Percentiles rank a stretch among this genome's conserved stretches.
Evolutionary conservation across 92 coral and sea anemone genomes (phyloP).

Genomic region (Umimayanthus chanpuru): DNA sequence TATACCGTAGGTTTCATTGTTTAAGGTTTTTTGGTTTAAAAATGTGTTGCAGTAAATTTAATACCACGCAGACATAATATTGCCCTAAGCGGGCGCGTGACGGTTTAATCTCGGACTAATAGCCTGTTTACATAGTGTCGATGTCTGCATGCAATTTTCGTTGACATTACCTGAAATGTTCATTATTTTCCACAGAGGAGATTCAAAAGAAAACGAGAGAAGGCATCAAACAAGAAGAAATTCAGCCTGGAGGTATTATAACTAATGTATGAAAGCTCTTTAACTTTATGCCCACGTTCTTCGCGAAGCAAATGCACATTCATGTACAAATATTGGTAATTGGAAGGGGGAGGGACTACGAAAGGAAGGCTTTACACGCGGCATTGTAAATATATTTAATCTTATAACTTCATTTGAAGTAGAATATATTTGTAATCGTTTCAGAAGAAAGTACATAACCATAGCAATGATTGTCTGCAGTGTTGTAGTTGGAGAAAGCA

Average conservation of each 20-base stretch:
- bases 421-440: background rate
- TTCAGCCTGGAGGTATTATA: slow-evolving; percentile 92
- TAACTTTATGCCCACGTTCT: background rate
- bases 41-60: background rate
- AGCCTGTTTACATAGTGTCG: slow-evolving; percentile 36
- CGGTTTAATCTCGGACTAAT: slow-evolving; percentile 30
- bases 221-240: slow-evolving; percentile 77
- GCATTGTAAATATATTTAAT: slow-evolving; percentile 30
- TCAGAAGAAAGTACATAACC: background rate
- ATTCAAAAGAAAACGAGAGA: slow-evolving; percentile 90
- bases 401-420: slow-evolving; percentile 20
- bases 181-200: slow-evolving; percentile 58
- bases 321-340: background rate
- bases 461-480: too few relatives aligned
- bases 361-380: slow-evolving; percentile 8
- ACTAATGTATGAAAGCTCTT: background rate
- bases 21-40: background rate
- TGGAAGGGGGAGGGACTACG: slow-evolving; percentile 13
- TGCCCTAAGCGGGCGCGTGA: slow-evolving; percentile 27
- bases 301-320: background rate
- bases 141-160: background rate
- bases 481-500: background rate
- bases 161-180: background rate
- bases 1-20: slow-evolving; percentile 70
- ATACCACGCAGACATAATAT: background rate